Evolutionary conservation across 1,140 invertebrate species (phyloP), one percentile per base, ranked within the genome.

Genomic region (Lucilia sericata): DNA sequence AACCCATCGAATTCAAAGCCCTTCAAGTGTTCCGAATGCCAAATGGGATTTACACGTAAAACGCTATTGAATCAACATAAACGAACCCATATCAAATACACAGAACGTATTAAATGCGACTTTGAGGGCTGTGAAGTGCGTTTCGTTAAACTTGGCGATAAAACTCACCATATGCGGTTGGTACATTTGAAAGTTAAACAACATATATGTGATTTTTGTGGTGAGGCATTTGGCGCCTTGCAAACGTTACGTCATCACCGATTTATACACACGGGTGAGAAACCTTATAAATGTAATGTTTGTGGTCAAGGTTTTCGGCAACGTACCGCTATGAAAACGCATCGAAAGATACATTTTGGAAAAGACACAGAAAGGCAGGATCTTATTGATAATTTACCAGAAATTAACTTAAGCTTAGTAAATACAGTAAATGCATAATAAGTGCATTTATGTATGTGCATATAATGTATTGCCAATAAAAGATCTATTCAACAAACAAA

Each of bases 251-350:
- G 82, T 19, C 82, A 82, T 65, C 82, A 82, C 36, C 51, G 51
- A 19, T 82, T 51, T 74, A 82, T 74, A 19, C 82, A 82, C 34
- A 82, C 82, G 0, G 82, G 82, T n/a, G 82, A 82, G 42, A 82
- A 82, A 21, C 82, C 82, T n/a, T 82, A 82, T 47, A 74, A 70
- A 74, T 82, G 82, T 21, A 36, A 55, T 21, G 25, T 34, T 42
- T 82, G 82, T 74, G 65, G 65, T 47, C 51, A 82, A 17, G 82
- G 55, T 5, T 82, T 82, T 25, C 51, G 82, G 34, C 82, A 82
- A 51, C 82, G 34, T 13, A 82, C 82, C 2, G 51, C 82, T 2
- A 82, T 82, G 82, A 82, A 82, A 21, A 82, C 65, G 2, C 82
- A 82, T 9, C 21, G 49, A 10, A 82, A 70, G 36, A 82, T 25